Conservation (phyloP, 2,797 vertebrate genomes). For the Myripristis jacobus region DNA sequence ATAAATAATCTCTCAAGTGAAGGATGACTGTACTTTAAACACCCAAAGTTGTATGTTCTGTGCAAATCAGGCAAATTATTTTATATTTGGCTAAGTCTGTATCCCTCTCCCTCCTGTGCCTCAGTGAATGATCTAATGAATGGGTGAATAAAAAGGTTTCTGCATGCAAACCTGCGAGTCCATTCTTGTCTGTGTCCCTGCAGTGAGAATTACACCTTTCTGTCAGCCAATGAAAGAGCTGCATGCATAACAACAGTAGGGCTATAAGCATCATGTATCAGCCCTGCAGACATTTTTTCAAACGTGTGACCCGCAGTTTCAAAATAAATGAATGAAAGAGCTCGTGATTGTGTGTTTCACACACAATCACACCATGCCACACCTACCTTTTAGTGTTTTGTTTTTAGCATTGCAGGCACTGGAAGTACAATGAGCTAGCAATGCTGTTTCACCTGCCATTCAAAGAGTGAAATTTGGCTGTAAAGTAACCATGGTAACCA, state of each 20-base stretch:
- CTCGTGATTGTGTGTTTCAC: conserved; percentile 9
- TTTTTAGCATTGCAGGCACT: conserved; percentile 18
- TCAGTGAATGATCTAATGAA: background rate
- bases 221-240: background rate
- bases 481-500: conserved; percentile 76
- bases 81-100: background rate
- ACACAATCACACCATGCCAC: background rate
- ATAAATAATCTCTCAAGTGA: no score
- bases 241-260: background rate
- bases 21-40: no score
- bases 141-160: conserved; percentile 18
- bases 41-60: background rate
- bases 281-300: background rate
- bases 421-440: conserved; percentile 31
- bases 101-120: no score
- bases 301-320: background rate
- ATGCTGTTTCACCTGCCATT: conserved; percentile 55
- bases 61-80: background rate
- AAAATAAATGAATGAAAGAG: conserved; percentile 1
- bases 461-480: conserved; percentile 63
- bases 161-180: conserved; percentile 13
- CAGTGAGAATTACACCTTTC: conserved; percentile 25
- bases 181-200: conserved; percentile 26
- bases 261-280: background rate
- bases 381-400: background rate